Conservation (phyloP, 2,888 invertebrate species). For the Scaptomyza flava region DNA sequence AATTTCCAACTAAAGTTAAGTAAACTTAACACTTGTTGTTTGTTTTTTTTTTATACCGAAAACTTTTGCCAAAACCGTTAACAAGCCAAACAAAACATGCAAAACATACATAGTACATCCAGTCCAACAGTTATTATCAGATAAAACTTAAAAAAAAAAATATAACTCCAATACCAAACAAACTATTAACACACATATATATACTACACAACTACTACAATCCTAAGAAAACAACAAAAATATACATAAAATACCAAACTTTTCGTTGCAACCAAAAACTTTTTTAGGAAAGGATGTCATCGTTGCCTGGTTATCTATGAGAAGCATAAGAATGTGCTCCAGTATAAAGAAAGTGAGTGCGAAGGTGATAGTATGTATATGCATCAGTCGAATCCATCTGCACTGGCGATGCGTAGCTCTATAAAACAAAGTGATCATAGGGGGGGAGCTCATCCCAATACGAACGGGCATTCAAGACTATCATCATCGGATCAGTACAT, state of each 20-base stretch:
- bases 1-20: constrained; percentile 39
- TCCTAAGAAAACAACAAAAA: constrained; percentile 10
- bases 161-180: constrained; percentile 36
- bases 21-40: constrained; percentile 26
- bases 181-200: constrained; percentile 23
- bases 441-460: constrained; percentile 86
- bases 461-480: constrained; percentile 85
- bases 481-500: constrained; percentile 85
- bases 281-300: constrained; percentile 94
- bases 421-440: constrained; percentile 85
- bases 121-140: constrained; percentile 29
- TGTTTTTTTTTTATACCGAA: constrained; percentile 17
- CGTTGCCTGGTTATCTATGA: constrained; percentile 98
- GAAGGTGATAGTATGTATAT: constrained; percentile 85
- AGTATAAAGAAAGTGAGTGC: constrained; percentile 98
- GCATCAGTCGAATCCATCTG: constrained; percentile 85
- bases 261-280: constrained; percentile 82
- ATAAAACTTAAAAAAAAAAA: constrained; percentile 14
- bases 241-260: constrained; percentile 49
- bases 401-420: constrained; percentile 85
- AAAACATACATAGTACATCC: constrained; percentile 25
- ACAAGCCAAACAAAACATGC: constrained; percentile 40
- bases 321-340: constrained; percentile 96
- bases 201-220: constrained; percentile 19
- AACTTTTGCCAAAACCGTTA: constrained; percentile 48